Percentiles rank a stretch among this genome's conserved stretches.
These are phyloP conservation scores for Piscicola geometra DNA, from an alignment of 2,888 invertebrate species.

Conservation along the genomic window DNA sequence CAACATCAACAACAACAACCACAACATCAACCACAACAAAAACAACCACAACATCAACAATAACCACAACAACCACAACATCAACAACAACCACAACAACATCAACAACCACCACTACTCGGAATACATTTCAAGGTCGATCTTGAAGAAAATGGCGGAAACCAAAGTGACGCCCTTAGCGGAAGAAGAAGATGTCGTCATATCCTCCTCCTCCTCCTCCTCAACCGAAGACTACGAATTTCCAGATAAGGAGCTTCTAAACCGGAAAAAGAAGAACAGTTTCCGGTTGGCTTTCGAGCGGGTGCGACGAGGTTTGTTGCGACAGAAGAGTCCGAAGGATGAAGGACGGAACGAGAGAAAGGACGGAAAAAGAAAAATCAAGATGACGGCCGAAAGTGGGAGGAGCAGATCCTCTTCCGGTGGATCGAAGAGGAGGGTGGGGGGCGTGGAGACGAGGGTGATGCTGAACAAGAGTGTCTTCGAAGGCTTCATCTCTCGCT, in stretches of 20 bases:
- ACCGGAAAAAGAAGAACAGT: constrained; percentile 43
- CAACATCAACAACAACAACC: no score
- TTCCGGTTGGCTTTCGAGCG: constrained; percentile 43
- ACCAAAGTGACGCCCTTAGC: constrained; percentile 11
- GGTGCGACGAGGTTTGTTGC: constrained; percentile 42
- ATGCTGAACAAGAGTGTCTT: constrained; percentile 39
- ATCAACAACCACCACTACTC: background rate
- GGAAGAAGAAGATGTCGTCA: constrained; percentile 8
- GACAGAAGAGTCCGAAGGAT: constrained; percentile 34
- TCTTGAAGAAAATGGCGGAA: background rate
- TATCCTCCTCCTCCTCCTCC: constrained; percentile 39
- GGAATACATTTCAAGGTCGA: constrained; percentile 24
- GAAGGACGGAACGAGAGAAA: constrained; percentile 5
- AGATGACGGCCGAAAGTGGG: background rate
- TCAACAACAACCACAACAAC: background rate
- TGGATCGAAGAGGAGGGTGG: background rate
- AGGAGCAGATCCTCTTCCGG: constrained; percentile 17
- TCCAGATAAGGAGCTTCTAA: constrained; percentile 40
- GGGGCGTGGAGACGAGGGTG: background rate
- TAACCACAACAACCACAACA: no score
- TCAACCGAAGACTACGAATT: constrained; percentile 44
- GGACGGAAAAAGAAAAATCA: constrained; percentile 24
- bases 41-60: no score
- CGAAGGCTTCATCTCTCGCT: constrained; percentile 39
- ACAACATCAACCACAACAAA: no score